phyloP scores from a whole-genome alignment of 2,888 invertebrate species.

The Plebejus melissa region DNA sequence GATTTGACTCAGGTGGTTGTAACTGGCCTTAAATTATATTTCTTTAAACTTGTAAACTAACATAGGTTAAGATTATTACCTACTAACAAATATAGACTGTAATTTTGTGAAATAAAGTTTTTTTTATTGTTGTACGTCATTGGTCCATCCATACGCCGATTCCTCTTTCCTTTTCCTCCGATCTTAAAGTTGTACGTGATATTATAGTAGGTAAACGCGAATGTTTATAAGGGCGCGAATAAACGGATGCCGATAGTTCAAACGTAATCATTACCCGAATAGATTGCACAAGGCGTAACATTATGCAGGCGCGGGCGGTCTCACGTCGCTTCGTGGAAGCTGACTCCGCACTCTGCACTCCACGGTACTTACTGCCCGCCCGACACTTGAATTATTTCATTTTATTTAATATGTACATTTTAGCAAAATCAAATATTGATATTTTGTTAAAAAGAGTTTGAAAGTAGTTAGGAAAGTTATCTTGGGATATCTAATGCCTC shows the following conservation, averaged over 20 bases:
- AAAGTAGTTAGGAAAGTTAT: no score
- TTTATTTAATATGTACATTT: not conserved
- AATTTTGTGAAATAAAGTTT: no score
- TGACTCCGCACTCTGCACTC: slow-evolving; percentile 46
- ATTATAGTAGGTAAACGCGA: not conserved
- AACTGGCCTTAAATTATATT: no score
- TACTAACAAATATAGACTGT: no score
- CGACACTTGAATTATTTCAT: not conserved
- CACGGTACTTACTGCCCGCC: not conserved
- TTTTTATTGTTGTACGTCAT: no score
- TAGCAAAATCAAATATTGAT: no score
- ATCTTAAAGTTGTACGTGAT: not conserved
- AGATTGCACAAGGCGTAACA: slow-evolving; percentile 40
- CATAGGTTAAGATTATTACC: no score
- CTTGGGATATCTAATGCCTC: no score
- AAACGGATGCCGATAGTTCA: slow-evolving; percentile 30
- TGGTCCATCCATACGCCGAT: not conserved
- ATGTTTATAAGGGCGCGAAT: slow-evolving; percentile 1
- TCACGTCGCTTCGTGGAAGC: slow-evolving; percentile 57
- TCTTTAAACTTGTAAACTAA: no score
- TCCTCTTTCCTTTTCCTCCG: not conserved
- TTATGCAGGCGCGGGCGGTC: slow-evolving; percentile 37
- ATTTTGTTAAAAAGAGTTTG: no score
- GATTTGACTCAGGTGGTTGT: no score
- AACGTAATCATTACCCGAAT: slow-evolving; percentile 37